These are phyloP conservation scores for Poecilia latipinna DNA, from an alignment of 2,113 vertebrate species.

Conservation along the genomic window DNA sequence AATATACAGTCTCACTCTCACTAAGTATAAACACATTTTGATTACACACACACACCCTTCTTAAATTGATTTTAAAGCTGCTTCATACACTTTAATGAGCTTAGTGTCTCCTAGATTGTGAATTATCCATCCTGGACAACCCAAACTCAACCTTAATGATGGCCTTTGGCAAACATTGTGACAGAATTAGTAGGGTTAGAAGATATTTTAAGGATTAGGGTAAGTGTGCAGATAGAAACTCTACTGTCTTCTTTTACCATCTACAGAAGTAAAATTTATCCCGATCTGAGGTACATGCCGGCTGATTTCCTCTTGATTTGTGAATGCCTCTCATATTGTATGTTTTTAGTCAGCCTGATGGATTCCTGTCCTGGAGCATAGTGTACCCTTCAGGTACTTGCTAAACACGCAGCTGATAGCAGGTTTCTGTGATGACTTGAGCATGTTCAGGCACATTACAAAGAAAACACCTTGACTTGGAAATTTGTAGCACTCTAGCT, in stretches of 20 bases:
- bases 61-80: background rate
- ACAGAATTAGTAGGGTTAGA: background rate
- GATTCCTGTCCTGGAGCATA: background rate
- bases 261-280: background rate
- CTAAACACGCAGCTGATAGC: constrained; percentile 12
- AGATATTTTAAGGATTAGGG: background rate
- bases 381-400: constrained; percentile 21
- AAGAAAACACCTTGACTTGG: constrained; percentile 36
- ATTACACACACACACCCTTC: background rate
- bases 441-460: constrained; percentile 62
- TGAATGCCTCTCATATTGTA: background rate
- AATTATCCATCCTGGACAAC: background rate
- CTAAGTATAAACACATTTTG: too few relatives aligned
- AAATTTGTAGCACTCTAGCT: constrained; percentile 40
- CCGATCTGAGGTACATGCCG: background rate
- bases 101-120: background rate
- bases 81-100: background rate
- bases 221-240: background rate
- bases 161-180: background rate
- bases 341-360: constrained; percentile 5
- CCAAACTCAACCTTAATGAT: background rate
- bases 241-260: too few relatives aligned
- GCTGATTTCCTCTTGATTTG: background rate
- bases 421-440: constrained; percentile 67
- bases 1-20: background rate